Evolutionary conservation across 1,140 invertebrate species (phyloP).

Genomic region (Drosophila ohnishii): DNA sequence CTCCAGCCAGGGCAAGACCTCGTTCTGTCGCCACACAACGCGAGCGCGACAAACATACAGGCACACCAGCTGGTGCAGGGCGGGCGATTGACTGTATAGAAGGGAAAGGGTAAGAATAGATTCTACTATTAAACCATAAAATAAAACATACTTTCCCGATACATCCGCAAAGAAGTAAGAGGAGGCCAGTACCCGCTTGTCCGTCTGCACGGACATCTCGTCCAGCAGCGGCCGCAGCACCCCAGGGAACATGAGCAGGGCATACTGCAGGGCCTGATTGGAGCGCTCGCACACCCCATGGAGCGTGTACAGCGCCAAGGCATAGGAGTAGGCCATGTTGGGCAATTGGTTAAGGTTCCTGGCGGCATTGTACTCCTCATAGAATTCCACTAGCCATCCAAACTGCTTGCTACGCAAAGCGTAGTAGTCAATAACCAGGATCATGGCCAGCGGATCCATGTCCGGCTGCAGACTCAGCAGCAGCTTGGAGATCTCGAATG

Average conservation of each 20-base stretch:
- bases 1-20: conserved; percentile 91
- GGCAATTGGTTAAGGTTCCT: conserved; percentile 92
- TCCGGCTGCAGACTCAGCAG: conserved; percentile 92
- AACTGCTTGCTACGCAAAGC: conserved; percentile 92
- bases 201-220: conserved; percentile 90
- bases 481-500: conserved; percentile 91
- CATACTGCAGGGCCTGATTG: conserved; percentile 88
- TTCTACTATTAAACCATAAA: not conserved
- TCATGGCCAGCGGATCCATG: conserved; percentile 91
- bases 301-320: conserved; percentile 89
- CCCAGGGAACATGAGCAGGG: conserved; percentile 93
- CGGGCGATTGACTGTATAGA: conserved; percentile 87
- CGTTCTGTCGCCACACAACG: conserved; percentile 91
- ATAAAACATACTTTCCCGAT: conserved; percentile 51
- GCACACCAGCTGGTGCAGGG: conserved; percentile 88
- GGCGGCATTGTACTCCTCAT: conserved; percentile 86
- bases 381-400: conserved; percentile 91
- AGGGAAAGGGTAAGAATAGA: conserved; percentile 80
- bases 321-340: conserved; percentile 94
- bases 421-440: conserved; percentile 94
- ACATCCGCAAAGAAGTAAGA: conserved; percentile 83
- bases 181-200: conserved; percentile 86
- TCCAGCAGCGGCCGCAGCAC: conserved; percentile 89
- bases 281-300: conserved; percentile 84
- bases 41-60: conserved; percentile 90